Conservation (phyloP, 2,888 invertebrate genomes). For the Timandra comae region DNA sequence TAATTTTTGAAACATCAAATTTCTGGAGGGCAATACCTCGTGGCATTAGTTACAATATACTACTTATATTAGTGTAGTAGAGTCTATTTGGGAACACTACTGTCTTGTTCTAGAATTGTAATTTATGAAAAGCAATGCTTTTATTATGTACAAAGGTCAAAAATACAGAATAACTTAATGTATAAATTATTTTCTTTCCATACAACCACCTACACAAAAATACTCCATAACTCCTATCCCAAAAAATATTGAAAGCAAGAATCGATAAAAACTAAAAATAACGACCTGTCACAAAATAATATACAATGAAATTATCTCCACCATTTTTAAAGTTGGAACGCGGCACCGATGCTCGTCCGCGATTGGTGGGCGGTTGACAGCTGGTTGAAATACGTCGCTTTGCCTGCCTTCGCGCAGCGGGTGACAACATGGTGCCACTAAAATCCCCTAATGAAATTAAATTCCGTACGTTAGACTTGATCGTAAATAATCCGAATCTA, state of each 20-base stretch:
- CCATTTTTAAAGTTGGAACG: conserved; percentile 69
- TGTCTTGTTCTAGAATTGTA: too few relatives aligned
- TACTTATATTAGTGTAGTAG: too few relatives aligned
- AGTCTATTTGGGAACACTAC: too few relatives aligned
- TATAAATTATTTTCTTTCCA: too few relatives aligned
- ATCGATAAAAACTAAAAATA: conserved; percentile 70
- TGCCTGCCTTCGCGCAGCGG: conserved; percentile 64
- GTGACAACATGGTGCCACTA: conserved; percentile 71
- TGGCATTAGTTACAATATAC: too few relatives aligned
- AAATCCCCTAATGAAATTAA: conserved; percentile 75
- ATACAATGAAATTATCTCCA: conserved; percentile 75
- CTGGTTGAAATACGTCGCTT: conserved; percentile 67
- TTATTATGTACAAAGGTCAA: too few relatives aligned
- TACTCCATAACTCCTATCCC: conserved; percentile 32
- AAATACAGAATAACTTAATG: too few relatives aligned
- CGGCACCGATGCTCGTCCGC: conserved; percentile 36
- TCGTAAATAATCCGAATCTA: conserved; percentile 73
- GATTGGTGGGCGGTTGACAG: conserved; percentile 69
- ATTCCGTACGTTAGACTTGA: conserved; percentile 71
- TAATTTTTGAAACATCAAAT: too few relatives aligned
- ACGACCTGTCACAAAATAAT: conserved; percentile 76
- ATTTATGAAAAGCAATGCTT: too few relatives aligned
- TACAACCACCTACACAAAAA: conserved; percentile 14
- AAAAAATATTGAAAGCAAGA: conserved; percentile 59
- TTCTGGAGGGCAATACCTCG: too few relatives aligned